Percentiles rank a stretch among this genome's conserved stretches.
Conservation (phyloP, 2,888 invertebrate genomes). For the Trypoxylon attenuatum region DNA sequence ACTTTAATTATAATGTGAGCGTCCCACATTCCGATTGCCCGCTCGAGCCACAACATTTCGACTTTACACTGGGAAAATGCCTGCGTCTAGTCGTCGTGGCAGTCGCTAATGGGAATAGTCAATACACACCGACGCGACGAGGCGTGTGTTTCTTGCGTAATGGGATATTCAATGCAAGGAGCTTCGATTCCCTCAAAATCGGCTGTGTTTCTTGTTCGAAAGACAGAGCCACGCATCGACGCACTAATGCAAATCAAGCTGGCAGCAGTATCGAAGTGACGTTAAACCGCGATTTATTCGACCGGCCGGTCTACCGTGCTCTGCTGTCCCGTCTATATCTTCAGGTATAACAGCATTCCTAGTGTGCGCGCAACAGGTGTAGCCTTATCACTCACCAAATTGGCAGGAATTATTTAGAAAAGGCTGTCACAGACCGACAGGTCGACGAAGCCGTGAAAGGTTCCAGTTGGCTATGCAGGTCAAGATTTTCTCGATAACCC, state of each 20-base stretch:
- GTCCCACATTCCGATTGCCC: conserved; percentile 12
- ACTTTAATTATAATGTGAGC: conserved; percentile 26
- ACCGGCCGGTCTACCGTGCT: conserved; percentile 7
- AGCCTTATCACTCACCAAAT: conserved; percentile 17
- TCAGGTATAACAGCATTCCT: background rate
- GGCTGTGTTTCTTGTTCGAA: conserved; percentile 3
- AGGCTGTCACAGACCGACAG: background rate
- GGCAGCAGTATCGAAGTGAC: background rate
- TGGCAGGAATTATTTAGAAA: background rate
- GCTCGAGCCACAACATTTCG: background rate
- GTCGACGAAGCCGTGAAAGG: background rate
- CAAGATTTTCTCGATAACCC: conserved; percentile 19
- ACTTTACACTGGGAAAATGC: background rate
- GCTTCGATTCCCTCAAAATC: conserved; percentile 13
- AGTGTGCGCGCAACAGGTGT: background rate
- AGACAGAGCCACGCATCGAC: too few relatives aligned
- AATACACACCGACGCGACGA: too few relatives aligned
- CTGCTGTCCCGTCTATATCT: background rate
- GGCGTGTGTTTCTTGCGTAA: conserved; percentile 13
- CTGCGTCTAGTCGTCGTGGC: background rate
- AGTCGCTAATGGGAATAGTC: too few relatives aligned
- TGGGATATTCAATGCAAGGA: conserved; percentile 12
- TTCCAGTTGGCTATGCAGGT: background rate
- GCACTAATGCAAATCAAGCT: conserved; percentile 22
- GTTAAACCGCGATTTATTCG: background rate